These are phyloP conservation scores for Paedocypris micromegethes DNA, from an alignment of 2,797 vertebrate species.

Conservation along the genomic window DNA sequence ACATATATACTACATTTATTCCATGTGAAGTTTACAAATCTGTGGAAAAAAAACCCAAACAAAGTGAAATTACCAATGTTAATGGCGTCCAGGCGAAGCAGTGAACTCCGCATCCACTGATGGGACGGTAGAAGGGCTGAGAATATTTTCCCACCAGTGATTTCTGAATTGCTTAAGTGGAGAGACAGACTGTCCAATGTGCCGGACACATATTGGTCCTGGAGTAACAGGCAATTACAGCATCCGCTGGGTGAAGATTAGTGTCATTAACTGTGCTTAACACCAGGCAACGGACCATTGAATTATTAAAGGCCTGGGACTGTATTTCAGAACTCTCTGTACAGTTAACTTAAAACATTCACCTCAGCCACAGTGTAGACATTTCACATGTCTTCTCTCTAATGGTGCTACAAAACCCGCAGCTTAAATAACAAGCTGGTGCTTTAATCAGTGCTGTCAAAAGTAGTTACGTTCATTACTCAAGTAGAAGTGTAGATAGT, in stretches of 20 bases:
- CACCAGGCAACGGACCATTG: conserved; percentile 40
- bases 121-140: conserved; percentile 5
- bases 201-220: conserved; percentile 33
- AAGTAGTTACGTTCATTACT: too few relatives aligned
- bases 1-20: too few relatives aligned
- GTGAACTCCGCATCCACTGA: neutral
- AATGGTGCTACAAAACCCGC: too few relatives aligned
- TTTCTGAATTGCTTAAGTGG: conserved; percentile 26
- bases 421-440: too few relatives aligned
- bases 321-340: conserved; percentile 1
- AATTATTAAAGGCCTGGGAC: conserved; percentile 45
- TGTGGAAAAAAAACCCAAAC: too few relatives aligned
- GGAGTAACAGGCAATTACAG: conserved; percentile 42
- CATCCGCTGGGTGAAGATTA: conserved; percentile 39
- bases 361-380: too few relatives aligned
- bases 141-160: conserved; percentile 19
- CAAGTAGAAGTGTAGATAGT: too few relatives aligned
- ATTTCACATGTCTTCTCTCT: too few relatives aligned
- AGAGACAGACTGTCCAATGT: conserved; percentile 14
- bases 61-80: conserved; percentile 15
- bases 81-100: conserved; percentile 21
- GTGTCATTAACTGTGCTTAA: conserved; percentile 44
- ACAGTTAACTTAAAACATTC: too few relatives aligned
- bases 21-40: too few relatives aligned
- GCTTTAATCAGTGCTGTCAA: too few relatives aligned